Evolutionary conservation across 2,797 vertebrate genomes (phyloP).

Genomic region (Eidolon dupreanum): DNA sequence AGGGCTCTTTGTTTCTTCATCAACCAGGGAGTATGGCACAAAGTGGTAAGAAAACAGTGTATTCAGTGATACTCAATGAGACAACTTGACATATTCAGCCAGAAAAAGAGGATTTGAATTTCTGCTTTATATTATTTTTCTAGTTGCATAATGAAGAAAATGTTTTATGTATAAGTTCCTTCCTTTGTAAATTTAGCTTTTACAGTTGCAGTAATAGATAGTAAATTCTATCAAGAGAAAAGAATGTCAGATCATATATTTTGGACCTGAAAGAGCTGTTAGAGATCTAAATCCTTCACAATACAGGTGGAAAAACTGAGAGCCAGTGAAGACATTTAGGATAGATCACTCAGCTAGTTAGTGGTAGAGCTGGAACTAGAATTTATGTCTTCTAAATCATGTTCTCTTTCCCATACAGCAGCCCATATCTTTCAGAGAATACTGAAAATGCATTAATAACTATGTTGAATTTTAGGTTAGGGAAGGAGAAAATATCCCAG

Average conservation of each 20-base stretch:
- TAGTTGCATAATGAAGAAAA: background rate
- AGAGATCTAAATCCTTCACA: background rate
- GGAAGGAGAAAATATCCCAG: conserved; percentile 17
- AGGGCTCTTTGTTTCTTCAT: background rate
- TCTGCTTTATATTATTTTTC: background rate
- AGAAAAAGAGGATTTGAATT: conserved; percentile 7
- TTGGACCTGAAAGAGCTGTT: background rate
- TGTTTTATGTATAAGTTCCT: background rate
- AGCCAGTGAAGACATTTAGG: background rate
- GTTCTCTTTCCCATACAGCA: background rate
- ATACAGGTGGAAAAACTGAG: background rate
- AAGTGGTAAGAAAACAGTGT: background rate
- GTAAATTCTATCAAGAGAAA: background rate
- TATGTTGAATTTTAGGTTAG: background rate
- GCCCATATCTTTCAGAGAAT: background rate
- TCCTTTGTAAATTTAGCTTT: conserved; percentile 39
- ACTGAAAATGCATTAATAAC: background rate
- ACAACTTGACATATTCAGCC: background rate
- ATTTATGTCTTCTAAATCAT: background rate
- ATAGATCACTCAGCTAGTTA: background rate
- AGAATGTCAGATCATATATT: background rate
- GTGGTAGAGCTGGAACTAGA: background rate
- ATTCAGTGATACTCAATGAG: background rate
- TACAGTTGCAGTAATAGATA: background rate
- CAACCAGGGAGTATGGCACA: background rate